phyloP scores from a whole-genome alignment of 2,888 invertebrate genomes.

The Ophion slaviceki region DNA sequence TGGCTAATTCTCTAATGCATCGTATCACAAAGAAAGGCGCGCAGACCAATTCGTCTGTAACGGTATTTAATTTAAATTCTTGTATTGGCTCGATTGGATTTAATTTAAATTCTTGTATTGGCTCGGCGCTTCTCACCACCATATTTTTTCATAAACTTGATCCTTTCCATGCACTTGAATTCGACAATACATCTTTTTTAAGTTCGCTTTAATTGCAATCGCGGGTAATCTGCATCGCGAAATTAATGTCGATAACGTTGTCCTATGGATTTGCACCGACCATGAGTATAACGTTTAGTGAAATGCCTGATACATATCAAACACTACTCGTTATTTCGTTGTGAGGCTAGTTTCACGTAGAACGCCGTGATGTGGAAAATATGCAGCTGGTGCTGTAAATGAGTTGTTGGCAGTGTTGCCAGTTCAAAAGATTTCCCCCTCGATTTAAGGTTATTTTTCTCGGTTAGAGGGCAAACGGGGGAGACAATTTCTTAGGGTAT shows the following conservation, averaged over 20 bases:
- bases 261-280: conserved; percentile 61
- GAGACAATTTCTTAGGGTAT: too few relatives aligned
- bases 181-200: conserved; percentile 65
- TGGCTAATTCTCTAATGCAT: too few relatives aligned
- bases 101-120: not conserved
- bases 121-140: conserved; percentile 42
- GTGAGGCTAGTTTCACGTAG: conserved; percentile 58
- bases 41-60: too few relatives aligned
- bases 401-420: too few relatives aligned
- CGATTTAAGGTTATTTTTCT: too few relatives aligned
- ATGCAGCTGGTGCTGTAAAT: conserved; percentile 35
- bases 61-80: not conserved
- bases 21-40: too few relatives aligned
- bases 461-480: too few relatives aligned
- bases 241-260: not conserved
- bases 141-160: conserved; percentile 53
- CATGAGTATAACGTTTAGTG: conserved; percentile 65
- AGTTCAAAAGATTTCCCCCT: too few relatives aligned
- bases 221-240: conserved; percentile 44
- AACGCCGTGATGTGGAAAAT: conserved; percentile 66
- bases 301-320: conserved; percentile 64
- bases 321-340: conserved; percentile 70
- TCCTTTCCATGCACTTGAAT: conserved; percentile 37
- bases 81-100: too few relatives aligned
- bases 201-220: conserved; percentile 50